Base-by-base conservation (phyloP, 2,113 vertebrate genomes). In the Sigmodon hispidus region DNA sequence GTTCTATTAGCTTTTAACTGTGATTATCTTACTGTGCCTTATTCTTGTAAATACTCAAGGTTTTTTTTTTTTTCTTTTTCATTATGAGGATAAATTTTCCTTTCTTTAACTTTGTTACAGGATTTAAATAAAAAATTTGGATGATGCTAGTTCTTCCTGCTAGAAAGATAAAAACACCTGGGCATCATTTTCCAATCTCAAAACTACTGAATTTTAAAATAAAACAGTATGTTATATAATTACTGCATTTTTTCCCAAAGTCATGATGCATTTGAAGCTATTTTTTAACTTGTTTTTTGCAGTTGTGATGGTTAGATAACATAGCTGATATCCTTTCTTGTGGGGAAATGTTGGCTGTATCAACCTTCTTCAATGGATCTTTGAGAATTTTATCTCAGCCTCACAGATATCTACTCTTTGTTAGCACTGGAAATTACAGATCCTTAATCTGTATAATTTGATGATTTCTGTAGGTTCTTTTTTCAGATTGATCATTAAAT, bases 241-340 rank as follows among this genome's bases (percentile, higher is more conserved):
- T 73, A 72, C 34, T n/a, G 22, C 19, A 19, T 43, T 97, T 43
- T 97, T 89, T 34, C n/a, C 88, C 11, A 43, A 96, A 61, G 63
- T 65, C 87, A 31, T 87, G 79, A 72, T 36, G 45, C 75, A 48
- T 13, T 52, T 52, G 34, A 89, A 93, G 43, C 63, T 69, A 45
- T 36, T 26, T 83, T 92, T 57, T 48, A 84, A 84, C n/a, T 50
- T 93, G 59, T n/a, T 69, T 91, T 87, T 55, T 55, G 57, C 1
- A 87, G 45, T 70, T 94, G n/a, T 86, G 76, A 92, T 72, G 73
- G 70, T 76, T 90, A 8, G 50, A 85, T 76, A 79, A 73, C 24
- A 69, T 75, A 87, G 10, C 16, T 29, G 12, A 7, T 52, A 34
- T 61, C 89, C 24, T 16, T 91, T 36, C 40, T 89, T 84, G 7